Conservation (phyloP, 1,140 invertebrate species). For the Whitmania pigra region DNA sequence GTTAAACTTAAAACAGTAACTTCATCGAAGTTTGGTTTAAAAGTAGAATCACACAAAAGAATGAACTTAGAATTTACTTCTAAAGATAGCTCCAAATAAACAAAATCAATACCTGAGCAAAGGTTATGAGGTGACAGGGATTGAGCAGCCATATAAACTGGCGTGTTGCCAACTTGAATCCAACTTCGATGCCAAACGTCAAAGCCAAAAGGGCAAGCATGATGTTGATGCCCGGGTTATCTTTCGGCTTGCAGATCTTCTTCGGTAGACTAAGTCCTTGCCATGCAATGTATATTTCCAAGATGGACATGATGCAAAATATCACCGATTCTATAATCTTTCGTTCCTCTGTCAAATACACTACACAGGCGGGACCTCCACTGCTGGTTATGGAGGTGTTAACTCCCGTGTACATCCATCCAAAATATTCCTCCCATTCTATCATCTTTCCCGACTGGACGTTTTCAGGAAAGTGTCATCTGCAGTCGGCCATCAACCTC, state of each 20-base stretch:
- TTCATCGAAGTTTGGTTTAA: background rate
- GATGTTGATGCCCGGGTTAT: background rate
- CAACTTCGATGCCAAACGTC: constrained; percentile 77
- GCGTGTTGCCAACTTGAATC: constrained; percentile 74
- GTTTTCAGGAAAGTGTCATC: too few species aligned
- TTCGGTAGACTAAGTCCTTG: background rate
- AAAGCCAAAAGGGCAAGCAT: constrained; percentile 38
- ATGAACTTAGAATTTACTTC: background rate
- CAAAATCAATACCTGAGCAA: constrained; percentile 56
- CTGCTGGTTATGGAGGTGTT: constrained; percentile 15
- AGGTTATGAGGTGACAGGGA: constrained; percentile 80
- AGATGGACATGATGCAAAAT: constrained; percentile 4
- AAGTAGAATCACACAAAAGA: background rate
- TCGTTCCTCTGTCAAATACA: constrained; percentile 31
- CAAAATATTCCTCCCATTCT: background rate
- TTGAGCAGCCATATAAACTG: constrained; percentile 83
- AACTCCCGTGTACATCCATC: background rate
- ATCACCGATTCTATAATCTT: constrained; percentile 32
- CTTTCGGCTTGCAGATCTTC: background rate
- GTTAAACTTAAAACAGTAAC: background rate
- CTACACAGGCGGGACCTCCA: constrained; percentile 32
- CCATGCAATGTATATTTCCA: constrained; percentile 3
- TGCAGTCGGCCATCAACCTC: too few species aligned
- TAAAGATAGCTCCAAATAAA: background rate
- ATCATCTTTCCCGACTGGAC: too few species aligned